Base-by-base conservation (phyloP, 2,113 vertebrate genomes). In the Gymnogyps californianus region DNA sequence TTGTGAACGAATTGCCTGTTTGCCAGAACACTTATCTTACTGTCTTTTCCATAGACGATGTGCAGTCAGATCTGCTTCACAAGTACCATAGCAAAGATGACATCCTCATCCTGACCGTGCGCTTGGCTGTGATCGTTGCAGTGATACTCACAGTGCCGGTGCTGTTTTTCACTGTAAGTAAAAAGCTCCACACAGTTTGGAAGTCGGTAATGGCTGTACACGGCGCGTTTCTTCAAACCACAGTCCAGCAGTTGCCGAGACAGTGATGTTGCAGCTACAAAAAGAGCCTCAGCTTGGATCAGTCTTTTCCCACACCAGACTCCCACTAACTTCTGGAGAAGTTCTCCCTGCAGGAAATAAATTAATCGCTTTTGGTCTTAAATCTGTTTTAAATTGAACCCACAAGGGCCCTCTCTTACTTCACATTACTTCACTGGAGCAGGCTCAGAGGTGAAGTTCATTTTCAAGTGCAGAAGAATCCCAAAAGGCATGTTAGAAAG, bases 61-160 rank as follows among this genome's bases (percentile, higher is more conserved):
- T 99, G 81, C 96, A 98, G 42, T 98, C 98, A 55, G 98, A 98
- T 91, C 97, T 99, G 85, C 98, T 99, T 74, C 98, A 98, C 95
- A 98, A 98, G 72, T 99, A 99, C 92, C 93, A 97, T 72, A 97
- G 93, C 77, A 96, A 97, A 96, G 61, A 93, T 8, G 98, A 98
- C 85, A 91, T 98, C 86, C 97, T 98, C 49, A 97, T 98, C 91
- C 93, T 99, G 95, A 97, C 98, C 0, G 98, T 99, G 79, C 98
- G 98, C 36, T 88, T 99, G 95, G 98, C 98, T 36, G 98, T 99
- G 78, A 98, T 98, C 0, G 81, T 97, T 34, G 98, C 98, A 0
- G 98, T 99, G 89, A 98, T 98, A 84, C 98, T 99, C 87, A 99
- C 98, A 0, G 98, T 99, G 46, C 98, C 98, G 0, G 98, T 99